These are phyloP conservation scores for Torymus tubicola DNA, from an alignment of 2,888 invertebrate species.

Conservation along the genomic window DNA sequence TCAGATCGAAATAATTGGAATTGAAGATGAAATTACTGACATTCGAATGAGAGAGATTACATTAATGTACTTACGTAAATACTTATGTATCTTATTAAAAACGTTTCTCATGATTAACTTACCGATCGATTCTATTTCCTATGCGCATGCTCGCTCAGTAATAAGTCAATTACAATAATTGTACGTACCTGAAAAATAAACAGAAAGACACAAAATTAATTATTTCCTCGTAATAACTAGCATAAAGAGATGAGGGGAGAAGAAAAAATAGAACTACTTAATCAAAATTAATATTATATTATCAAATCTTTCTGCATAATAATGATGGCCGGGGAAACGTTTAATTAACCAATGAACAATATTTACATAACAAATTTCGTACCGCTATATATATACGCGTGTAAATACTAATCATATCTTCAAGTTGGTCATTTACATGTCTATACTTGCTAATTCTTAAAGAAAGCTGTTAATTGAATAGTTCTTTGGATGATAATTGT, in stretches of 20 bases:
- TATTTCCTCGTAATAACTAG: neutral
- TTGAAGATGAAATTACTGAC: too few relatives aligned
- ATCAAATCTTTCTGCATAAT: slow-evolving; percentile 1
- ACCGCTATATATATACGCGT: neutral
- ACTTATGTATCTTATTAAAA: neutral
- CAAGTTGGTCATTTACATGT: neutral
- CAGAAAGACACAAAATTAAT: slow-evolving; percentile 23
- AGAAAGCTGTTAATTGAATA: slow-evolving; percentile 15
- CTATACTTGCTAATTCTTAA: slow-evolving; percentile 3
- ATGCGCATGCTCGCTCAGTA: slow-evolving; percentile 2
- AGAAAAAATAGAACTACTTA: too few relatives aligned
- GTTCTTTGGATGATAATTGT: neutral
- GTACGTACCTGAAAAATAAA: slow-evolving; percentile 40
- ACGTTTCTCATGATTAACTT: neutral
- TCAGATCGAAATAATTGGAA: too few relatives aligned
- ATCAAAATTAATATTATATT: too few relatives aligned
- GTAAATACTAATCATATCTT: neutral
- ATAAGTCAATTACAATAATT: slow-evolving; percentile 25
- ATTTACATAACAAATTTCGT: slow-evolving; percentile 18
- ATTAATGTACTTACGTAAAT: neutral
- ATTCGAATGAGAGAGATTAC: neutral
- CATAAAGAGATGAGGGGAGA: neutral
- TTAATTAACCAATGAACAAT: slow-evolving; percentile 5
- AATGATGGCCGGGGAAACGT: neutral
- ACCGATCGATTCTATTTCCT: neutral